A percentile compares a stretch with the other conserved stretches of the same genome.
Evolutionary conservation across 2,797 vertebrate genomes (phyloP).

Genomic region (Miichthys miiuy): DNA sequence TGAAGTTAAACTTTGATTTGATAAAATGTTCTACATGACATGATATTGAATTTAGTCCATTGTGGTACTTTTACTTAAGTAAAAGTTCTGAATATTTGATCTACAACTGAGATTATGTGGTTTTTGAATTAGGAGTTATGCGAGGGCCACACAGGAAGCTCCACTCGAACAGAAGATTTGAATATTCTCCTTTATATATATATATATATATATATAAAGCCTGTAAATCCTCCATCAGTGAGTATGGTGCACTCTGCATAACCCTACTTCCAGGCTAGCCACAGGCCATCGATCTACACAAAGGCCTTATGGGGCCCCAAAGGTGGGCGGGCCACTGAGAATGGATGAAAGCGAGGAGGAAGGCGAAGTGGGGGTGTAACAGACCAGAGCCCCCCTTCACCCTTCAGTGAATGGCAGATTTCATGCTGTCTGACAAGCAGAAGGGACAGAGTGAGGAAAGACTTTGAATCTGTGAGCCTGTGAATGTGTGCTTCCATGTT

Average conservation of each 20-base stretch:
- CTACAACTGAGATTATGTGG: not conserved
- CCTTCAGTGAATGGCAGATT: slow-evolving; percentile 64
- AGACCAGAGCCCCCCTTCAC: slow-evolving; percentile 33
- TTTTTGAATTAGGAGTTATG: slow-evolving; percentile 5
- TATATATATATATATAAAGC: not conserved
- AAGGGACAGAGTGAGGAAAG: slow-evolving; percentile 47
- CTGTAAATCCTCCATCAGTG: slow-evolving; percentile 9
- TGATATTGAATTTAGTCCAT: too few species aligned
- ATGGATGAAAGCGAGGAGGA: slow-evolving; percentile 70
- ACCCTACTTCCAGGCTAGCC: slow-evolving; percentile 66
- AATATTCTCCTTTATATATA: slow-evolving; percentile 10
- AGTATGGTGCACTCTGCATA: slow-evolving; percentile 56
- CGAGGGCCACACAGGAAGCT: slow-evolving; percentile 5
- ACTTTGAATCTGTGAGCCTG: slow-evolving; percentile 44
- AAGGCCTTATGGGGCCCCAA: slow-evolving; percentile 62
- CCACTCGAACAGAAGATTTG: not conserved
- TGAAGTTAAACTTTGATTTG: too few species aligned
- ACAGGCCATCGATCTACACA: slow-evolving; percentile 73
- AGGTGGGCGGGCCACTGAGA: slow-evolving; percentile 55
- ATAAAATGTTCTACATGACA: too few species aligned
- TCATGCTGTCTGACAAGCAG: slow-evolving; percentile 72
- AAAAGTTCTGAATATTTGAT: not conserved
- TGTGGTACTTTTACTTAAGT: not conserved
- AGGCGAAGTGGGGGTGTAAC: slow-evolving; percentile 45
- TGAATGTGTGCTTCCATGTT: slow-evolving; percentile 36